Conservation (phyloP, 2,888 invertebrate genomes). For the Aphelenchoides bicaudatus region DNA sequence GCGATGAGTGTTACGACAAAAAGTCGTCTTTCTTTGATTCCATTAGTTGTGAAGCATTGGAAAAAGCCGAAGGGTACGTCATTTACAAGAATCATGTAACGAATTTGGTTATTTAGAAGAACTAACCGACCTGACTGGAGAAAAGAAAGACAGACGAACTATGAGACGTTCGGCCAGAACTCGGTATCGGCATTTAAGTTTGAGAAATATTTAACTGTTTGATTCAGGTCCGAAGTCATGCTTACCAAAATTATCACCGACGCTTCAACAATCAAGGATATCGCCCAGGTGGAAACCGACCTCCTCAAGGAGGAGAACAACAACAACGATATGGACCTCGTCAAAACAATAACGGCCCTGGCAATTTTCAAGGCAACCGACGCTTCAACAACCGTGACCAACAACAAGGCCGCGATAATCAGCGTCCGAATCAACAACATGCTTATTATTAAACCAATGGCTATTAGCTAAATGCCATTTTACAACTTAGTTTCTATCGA, state of each 20-base stretch:
- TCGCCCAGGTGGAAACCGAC: slow-evolving; percentile 6
- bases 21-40: slow-evolving; percentile 97
- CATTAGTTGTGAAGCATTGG: slow-evolving; percentile 87
- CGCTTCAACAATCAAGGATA: slow-evolving; percentile 14
- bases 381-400: slow-evolving; percentile 18
- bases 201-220: no score
- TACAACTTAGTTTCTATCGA: neutral
- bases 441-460: slow-evolving; percentile 1
- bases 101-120: no score
- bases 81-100: neutral
- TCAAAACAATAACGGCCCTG: slow-evolving; percentile 7
- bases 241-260: slow-evolving; percentile 7
- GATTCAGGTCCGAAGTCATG: slow-evolving; percentile 16
- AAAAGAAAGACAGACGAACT: slow-evolving; percentile 58
- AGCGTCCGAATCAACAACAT: neutral
- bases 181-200: slow-evolving; percentile 54
- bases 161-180: slow-evolving; percentile 58
- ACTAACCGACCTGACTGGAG: no score
- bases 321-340: slow-evolving; percentile 17
- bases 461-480: neutral
- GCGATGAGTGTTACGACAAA: slow-evolving; percentile 76
- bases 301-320: no score
- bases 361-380: slow-evolving; percentile 12
- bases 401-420: slow-evolving; percentile 9
- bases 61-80: slow-evolving; percentile 51